Percentiles rank a stretch among this genome's conserved stretches.
phyloP scores from a whole-genome alignment of 1,140 invertebrate species.

The Atta colombica region DNA sequence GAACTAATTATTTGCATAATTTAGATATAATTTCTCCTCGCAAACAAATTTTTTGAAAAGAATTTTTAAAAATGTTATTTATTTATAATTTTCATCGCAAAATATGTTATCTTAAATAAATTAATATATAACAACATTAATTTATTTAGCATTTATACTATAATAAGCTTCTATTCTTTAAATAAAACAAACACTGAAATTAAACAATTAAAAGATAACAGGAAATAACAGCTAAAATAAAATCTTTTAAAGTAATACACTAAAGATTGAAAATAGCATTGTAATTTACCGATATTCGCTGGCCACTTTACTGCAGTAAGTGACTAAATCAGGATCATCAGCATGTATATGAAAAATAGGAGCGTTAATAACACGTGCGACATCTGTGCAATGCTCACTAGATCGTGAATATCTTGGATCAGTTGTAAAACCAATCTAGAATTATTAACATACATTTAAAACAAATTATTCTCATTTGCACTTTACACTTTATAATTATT shows the following conservation, averaged over 20 bases:
- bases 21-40: neutral
- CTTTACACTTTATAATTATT: constrained; percentile 5
- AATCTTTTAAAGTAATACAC: neutral
- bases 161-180: neutral
- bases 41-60: neutral
- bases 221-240: neutral
- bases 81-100: neutral
- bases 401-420: constrained; percentile 92
- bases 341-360: constrained; percentile 98
- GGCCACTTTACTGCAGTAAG: constrained; percentile 94
- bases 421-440: constrained; percentile 94
- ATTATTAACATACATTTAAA: constrained; percentile 15
- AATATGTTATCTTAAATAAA: neutral
- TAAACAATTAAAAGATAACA: neutral
- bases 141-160: neutral
- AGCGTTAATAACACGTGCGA: constrained; percentile 94
- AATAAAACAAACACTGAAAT: neutral
- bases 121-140: neutral
- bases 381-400: constrained; percentile 90
- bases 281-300: constrained; percentile 89
- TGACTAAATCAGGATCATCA: constrained; percentile 96
- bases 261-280: neutral
- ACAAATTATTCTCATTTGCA: neutral
- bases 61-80: neutral
- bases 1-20: neutral